Evolutionary conservation across 2,113 vertebrate species (phyloP), one percentile per base, ranked within the genome.

Genomic region (Melanostigma gelatinosum): DNA sequence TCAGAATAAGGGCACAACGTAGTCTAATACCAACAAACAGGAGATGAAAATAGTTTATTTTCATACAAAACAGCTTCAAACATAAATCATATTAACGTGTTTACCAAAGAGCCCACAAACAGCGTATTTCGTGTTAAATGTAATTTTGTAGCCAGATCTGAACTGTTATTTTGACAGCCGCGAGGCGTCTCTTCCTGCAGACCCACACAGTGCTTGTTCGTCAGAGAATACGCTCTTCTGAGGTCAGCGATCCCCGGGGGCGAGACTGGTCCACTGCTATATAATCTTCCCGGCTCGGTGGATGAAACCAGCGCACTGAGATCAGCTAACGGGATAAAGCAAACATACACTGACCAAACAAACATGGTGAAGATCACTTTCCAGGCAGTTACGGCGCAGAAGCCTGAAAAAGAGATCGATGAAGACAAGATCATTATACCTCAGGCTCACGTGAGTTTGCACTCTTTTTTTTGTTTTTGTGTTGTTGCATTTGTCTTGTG

Each of bases 331-430:
- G 22, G 91, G 60, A 84, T 44, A 60, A 55, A 88, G 61, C 46
- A 79, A 57, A 72, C 8, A 66, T 1, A 75, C 60, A 80, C 57
- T 24, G 61, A 83, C 18, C 61, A 71, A 58, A 68, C 63, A 92
- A 86, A 88, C 83, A 98, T 97, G 97, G 97, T 97, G 95, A 97
- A 97, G 94, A 97, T 98, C 82, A 96, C 95, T 4, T 96, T 97
- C 82, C 96, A 96, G 90, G 87, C 94, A 29, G 94, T 95, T 5
- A 90, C 95, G 83, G 93, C 89, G 62, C 91, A 96, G 90, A 98
- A 97, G 90, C 88, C 90, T 13, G 96, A 97, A 77, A 97, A 97
- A 88, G 89, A 94, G 70, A 83, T 71, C 63, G 92, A 95, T 71
- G 94, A 63, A 83, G 82, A 83, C 79, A 93, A 97, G 88, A 93